These are phyloP conservation scores for Ectropis crepuscularia DNA, from an alignment of 2,888 invertebrate species.

Conservation along the genomic window DNA sequence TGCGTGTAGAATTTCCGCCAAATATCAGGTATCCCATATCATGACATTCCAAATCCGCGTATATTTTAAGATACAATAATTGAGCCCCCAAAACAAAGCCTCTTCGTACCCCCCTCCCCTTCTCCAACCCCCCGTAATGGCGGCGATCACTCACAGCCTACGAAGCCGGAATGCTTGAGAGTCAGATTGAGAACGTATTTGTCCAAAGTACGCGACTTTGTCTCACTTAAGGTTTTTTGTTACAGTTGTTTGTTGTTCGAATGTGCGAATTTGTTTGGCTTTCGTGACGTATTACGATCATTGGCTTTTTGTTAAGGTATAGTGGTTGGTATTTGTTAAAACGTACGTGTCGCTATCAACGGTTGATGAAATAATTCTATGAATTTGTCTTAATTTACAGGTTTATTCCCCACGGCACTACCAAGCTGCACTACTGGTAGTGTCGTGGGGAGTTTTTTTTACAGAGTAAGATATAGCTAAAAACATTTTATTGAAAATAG, in stretches of 20 bases:
- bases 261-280: slow-evolving; percentile 41
- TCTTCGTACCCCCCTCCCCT: not conserved
- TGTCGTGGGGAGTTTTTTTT: not conserved
- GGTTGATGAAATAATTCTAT: not conserved
- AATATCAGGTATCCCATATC: not conserved
- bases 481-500: too few relatives aligned
- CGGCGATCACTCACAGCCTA: slow-evolving; percentile 43
- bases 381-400: not conserved
- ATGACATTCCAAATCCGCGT: slow-evolving; percentile 4
- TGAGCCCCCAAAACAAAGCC: slow-evolving; percentile 22
- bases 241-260: slow-evolving; percentile 43
- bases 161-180: slow-evolving; percentile 37
- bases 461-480: not conserved
- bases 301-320: slow-evolving; percentile 24
- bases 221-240: slow-evolving; percentile 46
- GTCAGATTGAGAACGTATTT: slow-evolving; percentile 32
- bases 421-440: too few relatives aligned
- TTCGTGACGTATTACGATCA: slow-evolving; percentile 28
- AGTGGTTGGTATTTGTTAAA: slow-evolving; percentile 4
- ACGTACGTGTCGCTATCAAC: not conserved
- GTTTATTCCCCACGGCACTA: too few relatives aligned
- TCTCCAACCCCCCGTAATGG: slow-evolving; percentile 35
- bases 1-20: slow-evolving; percentile 4
- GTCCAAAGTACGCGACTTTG: slow-evolving; percentile 41
- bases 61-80: slow-evolving; percentile 26